Evolutionary conservation across 2,888 invertebrate species (phyloP).

Genomic region (Agonum fuliginosum): DNA sequence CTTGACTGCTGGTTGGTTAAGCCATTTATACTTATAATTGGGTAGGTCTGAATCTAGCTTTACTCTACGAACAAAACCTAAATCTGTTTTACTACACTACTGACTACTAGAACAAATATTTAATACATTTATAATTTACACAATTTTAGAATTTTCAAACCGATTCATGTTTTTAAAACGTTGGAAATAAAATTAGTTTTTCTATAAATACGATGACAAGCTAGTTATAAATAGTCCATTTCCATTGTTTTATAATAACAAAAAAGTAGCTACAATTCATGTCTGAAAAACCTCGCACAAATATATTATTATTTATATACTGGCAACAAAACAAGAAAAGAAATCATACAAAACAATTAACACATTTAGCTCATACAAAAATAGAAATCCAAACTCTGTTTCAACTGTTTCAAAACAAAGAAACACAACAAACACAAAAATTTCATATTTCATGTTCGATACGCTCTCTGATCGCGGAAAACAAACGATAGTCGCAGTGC

Average conservation of each 20-base stretch:
- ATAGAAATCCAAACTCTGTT: constrained; percentile 33
- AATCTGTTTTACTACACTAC: no score
- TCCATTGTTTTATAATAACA: background rate
- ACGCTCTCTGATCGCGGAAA: constrained; percentile 37
- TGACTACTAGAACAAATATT: no score
- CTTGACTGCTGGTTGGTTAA: no score
- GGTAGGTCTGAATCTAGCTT: no score
- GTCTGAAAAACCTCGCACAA: background rate
- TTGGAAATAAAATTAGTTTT: no score
- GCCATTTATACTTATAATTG: no score
- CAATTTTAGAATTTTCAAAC: no score
- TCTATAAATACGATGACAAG: no score
- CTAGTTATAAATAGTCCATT: no score
- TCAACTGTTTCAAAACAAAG: constrained; percentile 36
- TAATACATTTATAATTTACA: no score
- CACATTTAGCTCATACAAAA: constrained; percentile 5
- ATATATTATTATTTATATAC: background rate
- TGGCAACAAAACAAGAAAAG: constrained; percentile 5
- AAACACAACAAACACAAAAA: constrained; percentile 26
- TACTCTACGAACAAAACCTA: no score
- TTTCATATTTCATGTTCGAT: constrained; percentile 55
- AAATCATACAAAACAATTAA: constrained; percentile 8
- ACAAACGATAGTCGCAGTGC: constrained; percentile 18
- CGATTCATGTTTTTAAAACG: no score
- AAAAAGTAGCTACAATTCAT: background rate